A percentile compares a stretch with the other conserved stretches of the same genome.
Evolutionary conservation across 1,140 invertebrate genomes (phyloP).

Genomic region (Zaprionus lachaisei): DNA sequence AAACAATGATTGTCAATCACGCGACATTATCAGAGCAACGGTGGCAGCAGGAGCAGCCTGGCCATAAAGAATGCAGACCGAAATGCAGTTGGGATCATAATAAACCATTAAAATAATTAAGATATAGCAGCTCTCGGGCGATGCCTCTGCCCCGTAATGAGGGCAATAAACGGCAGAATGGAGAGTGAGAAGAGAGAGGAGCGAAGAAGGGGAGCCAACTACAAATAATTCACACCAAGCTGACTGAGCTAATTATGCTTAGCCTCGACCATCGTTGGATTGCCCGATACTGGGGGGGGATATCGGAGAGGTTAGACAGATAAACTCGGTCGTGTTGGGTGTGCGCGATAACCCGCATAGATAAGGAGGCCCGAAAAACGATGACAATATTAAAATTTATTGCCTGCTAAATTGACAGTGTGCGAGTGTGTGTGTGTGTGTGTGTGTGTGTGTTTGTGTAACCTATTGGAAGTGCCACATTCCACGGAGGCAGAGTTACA

Average conservation of each 20-base stretch:
- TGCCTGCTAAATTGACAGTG: conserved; percentile 61
- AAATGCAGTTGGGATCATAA: conserved; percentile 68
- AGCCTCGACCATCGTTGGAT: not conserved
- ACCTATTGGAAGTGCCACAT: conserved; percentile 31
- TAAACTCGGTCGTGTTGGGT: conserved; percentile 53
- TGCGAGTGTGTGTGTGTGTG: conserved; percentile 11
- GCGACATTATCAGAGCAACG: conserved; percentile 51
- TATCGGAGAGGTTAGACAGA: conserved; percentile 27
- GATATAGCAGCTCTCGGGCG: conserved; percentile 61
- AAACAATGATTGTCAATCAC: conserved; percentile 68
- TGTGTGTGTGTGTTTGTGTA: not conserved
- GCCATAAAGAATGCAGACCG: conserved; percentile 39
- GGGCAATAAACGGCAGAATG: conserved; percentile 49
- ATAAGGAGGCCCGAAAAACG: conserved; percentile 51
- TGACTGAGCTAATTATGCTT: conserved; percentile 67
- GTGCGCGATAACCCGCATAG: conserved; percentile 74
- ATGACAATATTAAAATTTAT: conserved; percentile 73
- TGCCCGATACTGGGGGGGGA: not conserved
- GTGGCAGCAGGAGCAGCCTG: not conserved
- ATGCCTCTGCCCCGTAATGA: conserved; percentile 30
- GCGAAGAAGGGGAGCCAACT: not conserved
- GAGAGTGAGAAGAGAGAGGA: conserved; percentile 22
- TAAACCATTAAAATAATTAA: conserved; percentile 80
- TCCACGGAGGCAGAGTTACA: conserved; percentile 4
- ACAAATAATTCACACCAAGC: conserved; percentile 57